These are phyloP conservation scores for Eilema caniola DNA, from an alignment of 2,888 invertebrate species.

Conservation along the genomic window DNA sequence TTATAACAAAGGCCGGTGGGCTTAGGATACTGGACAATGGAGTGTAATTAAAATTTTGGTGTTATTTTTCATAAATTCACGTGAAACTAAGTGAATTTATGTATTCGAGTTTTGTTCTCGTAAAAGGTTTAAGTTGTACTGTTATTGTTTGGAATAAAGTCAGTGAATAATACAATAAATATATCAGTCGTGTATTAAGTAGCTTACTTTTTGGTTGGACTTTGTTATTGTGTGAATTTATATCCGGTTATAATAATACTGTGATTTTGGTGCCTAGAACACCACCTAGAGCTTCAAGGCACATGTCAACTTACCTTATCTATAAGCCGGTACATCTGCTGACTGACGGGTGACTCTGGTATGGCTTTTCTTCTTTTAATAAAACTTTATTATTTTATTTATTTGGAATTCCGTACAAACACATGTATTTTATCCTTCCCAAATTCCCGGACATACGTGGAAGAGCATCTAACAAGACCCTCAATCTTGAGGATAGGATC, in stretches of 20 bases:
- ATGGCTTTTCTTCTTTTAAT: no score
- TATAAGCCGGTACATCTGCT: no score
- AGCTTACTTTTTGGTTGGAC: background rate
- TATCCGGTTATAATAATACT: background rate
- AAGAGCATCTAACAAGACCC: no score
- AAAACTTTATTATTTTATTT: no score
- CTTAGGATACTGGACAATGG: constrained; percentile 44
- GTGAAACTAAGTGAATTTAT: constrained; percentile 15
- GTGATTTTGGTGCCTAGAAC: no score
- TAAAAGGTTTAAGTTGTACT: constrained; percentile 13
- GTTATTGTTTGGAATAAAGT: background rate
- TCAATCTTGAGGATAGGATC: no score
- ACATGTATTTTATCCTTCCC: no score
- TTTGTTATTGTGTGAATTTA: background rate
- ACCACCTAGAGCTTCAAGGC: no score
- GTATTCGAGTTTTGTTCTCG: constrained; percentile 4
- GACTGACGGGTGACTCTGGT: no score
- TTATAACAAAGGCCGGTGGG: constrained; percentile 48
- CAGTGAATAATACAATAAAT: background rate
- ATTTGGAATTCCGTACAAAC: no score
- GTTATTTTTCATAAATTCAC: constrained; percentile 15
- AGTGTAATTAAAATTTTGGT: constrained; percentile 50
- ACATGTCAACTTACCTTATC: no score
- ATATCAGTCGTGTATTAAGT: background rate
- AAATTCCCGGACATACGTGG: no score